phyloP scores from a whole-genome alignment of 2,888 invertebrate species.

The Drosophila aldrichi region DNA sequence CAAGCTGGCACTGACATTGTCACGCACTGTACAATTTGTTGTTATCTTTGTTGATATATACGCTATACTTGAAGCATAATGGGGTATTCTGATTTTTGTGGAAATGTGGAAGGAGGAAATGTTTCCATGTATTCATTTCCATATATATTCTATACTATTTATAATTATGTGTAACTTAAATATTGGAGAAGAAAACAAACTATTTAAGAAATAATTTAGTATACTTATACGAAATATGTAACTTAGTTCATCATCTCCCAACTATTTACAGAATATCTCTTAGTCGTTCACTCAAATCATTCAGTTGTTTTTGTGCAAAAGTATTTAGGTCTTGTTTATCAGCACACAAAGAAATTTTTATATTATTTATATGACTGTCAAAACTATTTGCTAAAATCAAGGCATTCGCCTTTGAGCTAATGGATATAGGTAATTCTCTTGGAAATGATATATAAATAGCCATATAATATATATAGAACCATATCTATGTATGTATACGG shows the following conservation, averaged over 20 bases:
- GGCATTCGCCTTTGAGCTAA: slow-evolving; percentile 36
- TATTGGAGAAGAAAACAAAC: no score
- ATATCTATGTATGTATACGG: slow-evolving; percentile 12
- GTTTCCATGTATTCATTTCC: background rate
- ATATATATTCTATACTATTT: background rate
- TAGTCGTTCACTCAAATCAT: background rate
- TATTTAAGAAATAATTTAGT: no score
- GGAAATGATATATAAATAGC: slow-evolving; percentile 23
- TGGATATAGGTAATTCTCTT: slow-evolving; percentile 36
- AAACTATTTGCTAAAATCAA: slow-evolving; percentile 48
- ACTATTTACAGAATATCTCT: background rate
- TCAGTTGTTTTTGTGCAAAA: slow-evolving; percentile 42
- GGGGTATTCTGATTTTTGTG: background rate
- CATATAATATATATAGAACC: background rate
- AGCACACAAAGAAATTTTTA: slow-evolving; percentile 31
- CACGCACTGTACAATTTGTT: slow-evolving; percentile 48
- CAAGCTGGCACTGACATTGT: slow-evolving; percentile 73
- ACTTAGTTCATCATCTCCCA: no score
- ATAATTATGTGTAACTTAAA: no score
- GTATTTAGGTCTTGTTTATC: slow-evolving; percentile 62
- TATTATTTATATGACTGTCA: slow-evolving; percentile 70
- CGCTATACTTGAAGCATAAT: background rate
- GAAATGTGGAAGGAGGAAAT: background rate
- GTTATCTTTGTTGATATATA: slow-evolving; percentile 11
- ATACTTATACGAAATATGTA: no score